Evolutionary conservation across 2,113 vertebrate species (phyloP), one percentile per base, ranked within the genome.

Genomic region (Urocolius indicus): DNA sequence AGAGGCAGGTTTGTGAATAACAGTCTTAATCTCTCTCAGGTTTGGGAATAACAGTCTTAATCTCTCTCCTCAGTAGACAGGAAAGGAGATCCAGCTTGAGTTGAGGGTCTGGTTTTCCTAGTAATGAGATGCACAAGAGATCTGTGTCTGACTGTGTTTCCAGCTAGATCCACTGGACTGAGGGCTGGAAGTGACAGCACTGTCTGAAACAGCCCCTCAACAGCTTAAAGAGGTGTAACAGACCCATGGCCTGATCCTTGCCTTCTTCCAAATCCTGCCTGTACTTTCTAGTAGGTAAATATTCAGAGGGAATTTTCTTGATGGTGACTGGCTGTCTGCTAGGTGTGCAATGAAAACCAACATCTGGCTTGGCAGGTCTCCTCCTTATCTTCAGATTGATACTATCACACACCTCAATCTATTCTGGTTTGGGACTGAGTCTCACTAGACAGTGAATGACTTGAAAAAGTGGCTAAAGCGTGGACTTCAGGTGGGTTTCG

Each of bases 371-470:
- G 43, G 63, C 66, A 79, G 36, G 52, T 36, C 41, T 85, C 34
- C 51, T 96, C 71, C 67, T 85, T 88, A 93, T 77, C 83, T 95
- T 26, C 68, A 86, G 59, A 11, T 46, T 65, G 57, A 76, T 67
- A 73, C 41, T 49, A 90, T 54, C 85, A 36, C 36, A 79, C 75
- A 21, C 73, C 78, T 68, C 74, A 24, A 16, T 10, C 45, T 41
- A 0, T 71, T 65, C 74, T 45, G 48, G 6, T 16, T 84, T 20
- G 57, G 21, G 34, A 21, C 32, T 38, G 26, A 58, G 22, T 67
- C 73, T 57, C 54, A 21, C 54, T 17, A 84, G 57, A 54, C 34
- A 68, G 45, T 3, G 16, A 87, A 30, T 10, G 24, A 36, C 46
- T 88, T 20, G 19, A 36, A n/a, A 58, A 79, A 45, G 15, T 32